These are phyloP conservation scores for Scaptomyza polygonia DNA, from an alignment of 2,888 invertebrate genomes.

Conservation along the genomic window DNA sequence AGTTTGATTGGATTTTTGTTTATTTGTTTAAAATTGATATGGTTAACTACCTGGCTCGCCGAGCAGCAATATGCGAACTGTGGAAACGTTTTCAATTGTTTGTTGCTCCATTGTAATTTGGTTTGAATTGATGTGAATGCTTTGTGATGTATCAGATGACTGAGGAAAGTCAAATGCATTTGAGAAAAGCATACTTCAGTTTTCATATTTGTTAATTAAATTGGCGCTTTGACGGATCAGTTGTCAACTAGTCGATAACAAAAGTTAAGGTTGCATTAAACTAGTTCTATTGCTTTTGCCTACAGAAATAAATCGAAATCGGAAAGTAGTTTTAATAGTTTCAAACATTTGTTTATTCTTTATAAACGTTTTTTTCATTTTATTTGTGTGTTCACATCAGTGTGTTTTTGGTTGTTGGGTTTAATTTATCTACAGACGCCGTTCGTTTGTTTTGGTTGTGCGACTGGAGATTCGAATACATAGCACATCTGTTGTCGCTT, in stretches of 20 bases:
- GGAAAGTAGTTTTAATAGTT: conserved; percentile 68
- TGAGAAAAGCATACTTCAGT: conserved; percentile 15
- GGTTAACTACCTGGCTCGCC: conserved; percentile 50
- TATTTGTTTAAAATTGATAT: not conserved
- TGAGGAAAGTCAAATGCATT: conserved; percentile 9
- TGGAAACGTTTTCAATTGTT: conserved; percentile 40
- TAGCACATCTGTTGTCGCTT: conserved; percentile 45
- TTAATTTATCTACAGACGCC: conserved; percentile 80
- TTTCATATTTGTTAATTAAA: not conserved
- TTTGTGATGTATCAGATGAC: not conserved
- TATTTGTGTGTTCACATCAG: conserved; percentile 64
- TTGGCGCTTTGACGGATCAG: conserved; percentile 13
- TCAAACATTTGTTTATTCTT: conserved; percentile 83
- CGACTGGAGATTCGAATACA: conserved; percentile 39
- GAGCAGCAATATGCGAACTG: conserved; percentile 60
- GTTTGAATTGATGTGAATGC: conserved; percentile 3
- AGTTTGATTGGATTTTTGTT: not conserved
- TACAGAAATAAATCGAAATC: conserved; percentile 29
- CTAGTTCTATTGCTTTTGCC: not conserved
- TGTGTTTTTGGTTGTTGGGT: conserved; percentile 44
- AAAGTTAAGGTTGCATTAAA: not conserved
- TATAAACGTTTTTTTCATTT: conserved; percentile 81
- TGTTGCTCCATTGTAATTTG: conserved; percentile 25
- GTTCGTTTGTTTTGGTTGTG: conserved; percentile 48
- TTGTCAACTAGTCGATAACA: conserved; percentile 6